A percentile compares a stretch with the other conserved stretches of the same genome.
Conservation (phyloP, 1,140 invertebrate species). For the Lucilia cuprina region DNA sequence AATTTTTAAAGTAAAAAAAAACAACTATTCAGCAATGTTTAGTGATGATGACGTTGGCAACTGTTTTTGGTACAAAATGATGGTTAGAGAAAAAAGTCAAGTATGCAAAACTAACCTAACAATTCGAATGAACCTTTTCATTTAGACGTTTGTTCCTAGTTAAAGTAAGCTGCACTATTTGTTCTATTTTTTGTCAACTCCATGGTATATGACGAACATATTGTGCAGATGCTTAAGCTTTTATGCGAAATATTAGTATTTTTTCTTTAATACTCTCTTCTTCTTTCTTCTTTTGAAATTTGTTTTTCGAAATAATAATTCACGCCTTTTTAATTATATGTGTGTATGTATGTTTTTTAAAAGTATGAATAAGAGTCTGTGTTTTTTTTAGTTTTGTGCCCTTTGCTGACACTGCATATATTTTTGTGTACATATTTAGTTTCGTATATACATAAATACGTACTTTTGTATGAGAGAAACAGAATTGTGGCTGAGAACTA, state of each 20-base stretch:
- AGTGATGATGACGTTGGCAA: too few species aligned
- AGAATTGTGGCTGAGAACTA: neutral
- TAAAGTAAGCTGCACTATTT: neutral
- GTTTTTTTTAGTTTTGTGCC: neutral
- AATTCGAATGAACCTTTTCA: slow-evolving; percentile 10
- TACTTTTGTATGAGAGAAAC: neutral
- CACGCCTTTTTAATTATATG: slow-evolving; percentile 31
- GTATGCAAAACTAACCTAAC: neutral
- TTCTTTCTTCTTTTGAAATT: neutral
- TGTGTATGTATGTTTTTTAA: neutral
- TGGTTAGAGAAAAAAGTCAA: neutral
- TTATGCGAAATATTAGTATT: neutral
- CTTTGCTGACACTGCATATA: neutral
- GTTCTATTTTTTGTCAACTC: neutral
- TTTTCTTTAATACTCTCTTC: neutral
- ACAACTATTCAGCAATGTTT: too few species aligned
- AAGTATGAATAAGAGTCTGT: neutral
- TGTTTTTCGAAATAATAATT: slow-evolving; percentile 19
- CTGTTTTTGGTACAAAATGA: too few species aligned
- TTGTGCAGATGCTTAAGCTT: neutral
- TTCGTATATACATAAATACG: neutral
- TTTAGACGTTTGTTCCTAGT: neutral
- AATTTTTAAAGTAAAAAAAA: too few species aligned
- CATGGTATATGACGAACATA: neutral
- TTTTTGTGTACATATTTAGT: too few species aligned